A percentile compares a stretch with the other conserved stretches of the same genome.
These are phyloP conservation scores for Aricia artaxerxes DNA, from an alignment of 2,888 invertebrate species.

Conservation along the genomic window DNA sequence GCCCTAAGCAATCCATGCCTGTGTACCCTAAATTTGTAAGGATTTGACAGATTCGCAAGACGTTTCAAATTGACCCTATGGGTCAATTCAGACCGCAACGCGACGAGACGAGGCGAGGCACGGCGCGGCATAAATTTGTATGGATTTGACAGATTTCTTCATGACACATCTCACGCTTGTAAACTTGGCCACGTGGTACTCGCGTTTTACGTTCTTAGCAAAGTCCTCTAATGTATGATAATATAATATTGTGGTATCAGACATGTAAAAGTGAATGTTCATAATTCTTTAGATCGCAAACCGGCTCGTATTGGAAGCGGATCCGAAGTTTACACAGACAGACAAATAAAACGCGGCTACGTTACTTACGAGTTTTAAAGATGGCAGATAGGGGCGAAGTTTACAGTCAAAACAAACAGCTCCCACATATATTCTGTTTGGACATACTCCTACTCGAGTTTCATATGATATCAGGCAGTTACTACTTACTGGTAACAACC, in stretches of 20 bases:
- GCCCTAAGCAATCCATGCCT: too few relatives aligned
- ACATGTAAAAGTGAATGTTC: not conserved
- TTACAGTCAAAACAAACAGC: constrained; percentile 33
- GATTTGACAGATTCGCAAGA: too few relatives aligned
- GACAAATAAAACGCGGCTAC: constrained; percentile 37
- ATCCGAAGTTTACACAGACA: constrained; percentile 24
- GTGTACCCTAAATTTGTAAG: too few relatives aligned
- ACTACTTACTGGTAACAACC: not conserved
- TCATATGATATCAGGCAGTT: not conserved
- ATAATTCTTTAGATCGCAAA: not conserved
- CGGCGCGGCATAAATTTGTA: too few relatives aligned
- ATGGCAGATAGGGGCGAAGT: constrained; percentile 28
- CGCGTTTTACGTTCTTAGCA: too few relatives aligned
- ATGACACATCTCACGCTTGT: too few relatives aligned
- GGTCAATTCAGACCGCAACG: too few relatives aligned
- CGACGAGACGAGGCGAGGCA: too few relatives aligned
- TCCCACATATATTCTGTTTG: constrained; percentile 16
- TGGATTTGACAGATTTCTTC: too few relatives aligned
- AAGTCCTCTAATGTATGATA: not conserved
- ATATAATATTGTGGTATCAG: not conserved
- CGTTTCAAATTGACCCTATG: too few relatives aligned
- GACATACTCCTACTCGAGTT: constrained; percentile 1
- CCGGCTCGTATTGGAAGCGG: constrained; percentile 9
- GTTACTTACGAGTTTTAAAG: constrained; percentile 41
- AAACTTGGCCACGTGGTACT: too few relatives aligned